Evolutionary conservation across 92 coral and sea anemone species (phyloP), one percentile per base, ranked within the genome.

Genomic region (Porites divaricata): DNA sequence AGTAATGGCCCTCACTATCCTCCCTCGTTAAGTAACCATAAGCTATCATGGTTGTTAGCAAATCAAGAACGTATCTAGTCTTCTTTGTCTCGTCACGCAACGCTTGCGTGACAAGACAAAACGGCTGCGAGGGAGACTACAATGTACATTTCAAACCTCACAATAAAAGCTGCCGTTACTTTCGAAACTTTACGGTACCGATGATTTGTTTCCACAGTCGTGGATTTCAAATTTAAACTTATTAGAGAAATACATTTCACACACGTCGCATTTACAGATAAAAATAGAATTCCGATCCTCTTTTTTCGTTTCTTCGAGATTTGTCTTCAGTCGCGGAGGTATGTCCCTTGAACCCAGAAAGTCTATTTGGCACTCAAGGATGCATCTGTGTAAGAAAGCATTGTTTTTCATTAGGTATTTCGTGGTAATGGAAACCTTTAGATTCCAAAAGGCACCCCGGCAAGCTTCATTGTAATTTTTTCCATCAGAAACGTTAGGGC

Each of bases 141-240:
- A 35, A 35, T 0, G 45, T 0, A 35, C 45, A 35, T 35, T 35
- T 35, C 45, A 35, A 35, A 35, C 3, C 45, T 35, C 45, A 35
- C 45, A 35, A 35, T 35, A 35, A 35, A 35, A 35, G 45, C 45
- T 35, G 45, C 4, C 45, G 45, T 35, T 35, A 2, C 45, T 35
- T 35, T 35, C 59, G 59, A 54, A 54, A 11, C 14, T 54, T 54
- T 15, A 54, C 59, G 14, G 16, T 35, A 54, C 59, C 59, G 59
- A 2, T 54, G 2, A 54, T 17, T 70, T 70, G 74, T 35, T 70
- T 15, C 74, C 56, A 58, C 90, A 87, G 45, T 81, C 81, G 45
- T 87, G 90, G 69, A 81, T 53, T 75, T 87, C 90, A 87, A 87
- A 87, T 26, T 62, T 51, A 4, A 85, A 68, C 76, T 87, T 75